Percentiles rank a stretch among this genome's conserved stretches.
Evolutionary conservation across 1,140 invertebrate species (phyloP).

Genomic region (Aphaenogaster rudis): DNA sequence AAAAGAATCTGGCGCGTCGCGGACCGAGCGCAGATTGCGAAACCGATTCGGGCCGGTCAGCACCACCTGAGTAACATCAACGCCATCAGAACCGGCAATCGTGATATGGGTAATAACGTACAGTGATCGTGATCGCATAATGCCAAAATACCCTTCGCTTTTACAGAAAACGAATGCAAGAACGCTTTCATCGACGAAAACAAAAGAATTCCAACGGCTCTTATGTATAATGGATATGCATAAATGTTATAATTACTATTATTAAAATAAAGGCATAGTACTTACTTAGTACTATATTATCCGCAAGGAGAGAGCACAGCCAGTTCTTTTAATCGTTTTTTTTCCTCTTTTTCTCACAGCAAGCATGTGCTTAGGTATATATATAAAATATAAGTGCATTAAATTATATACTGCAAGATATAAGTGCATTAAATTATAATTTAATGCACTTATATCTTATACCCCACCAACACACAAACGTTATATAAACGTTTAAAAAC

Average conservation of each 20-base stretch:
- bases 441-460: no score
- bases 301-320: slow-evolving; percentile 76
- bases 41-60: slow-evolving; percentile 97
- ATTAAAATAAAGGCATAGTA: slow-evolving; percentile 77
- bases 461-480: no score
- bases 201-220: slow-evolving; percentile 79
- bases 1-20: slow-evolving; percentile 97
- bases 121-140: slow-evolving; percentile 79
- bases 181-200: slow-evolving; percentile 81
- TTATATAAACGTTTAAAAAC: no score
- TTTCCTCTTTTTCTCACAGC: slow-evolving; percentile 70
- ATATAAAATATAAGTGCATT: slow-evolving; percentile 78
- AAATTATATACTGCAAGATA: slow-evolving; percentile 73
- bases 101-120: slow-evolving; percentile 81
- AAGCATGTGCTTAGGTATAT: slow-evolving; percentile 83
- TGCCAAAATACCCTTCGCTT: slow-evolving; percentile 75
- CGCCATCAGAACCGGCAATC: slow-evolving; percentile 85
- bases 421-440: no score
- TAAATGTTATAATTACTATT: slow-evolving; percentile 73
- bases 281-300: slow-evolving; percentile 71
- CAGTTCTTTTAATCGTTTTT: slow-evolving; percentile 68
- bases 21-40: slow-evolving; percentile 98
- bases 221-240: slow-evolving; percentile 82
- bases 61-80: slow-evolving; percentile 89
- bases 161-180: slow-evolving; percentile 82